Conservation (phyloP, 2,113 vertebrate species). For the Fregetta grallaria region DNA sequence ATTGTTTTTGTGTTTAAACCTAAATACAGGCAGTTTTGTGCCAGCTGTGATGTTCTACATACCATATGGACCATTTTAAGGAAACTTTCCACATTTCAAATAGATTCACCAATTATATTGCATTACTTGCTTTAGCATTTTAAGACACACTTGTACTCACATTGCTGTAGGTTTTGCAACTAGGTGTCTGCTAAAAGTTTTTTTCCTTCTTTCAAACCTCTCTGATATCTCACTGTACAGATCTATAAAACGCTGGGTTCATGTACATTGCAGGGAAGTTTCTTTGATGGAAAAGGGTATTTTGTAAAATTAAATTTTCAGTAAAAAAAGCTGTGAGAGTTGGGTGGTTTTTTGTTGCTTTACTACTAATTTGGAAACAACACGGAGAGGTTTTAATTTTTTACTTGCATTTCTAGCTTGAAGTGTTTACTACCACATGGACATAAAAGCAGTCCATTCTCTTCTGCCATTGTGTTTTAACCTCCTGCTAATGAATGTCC, state of each 20-base stretch:
- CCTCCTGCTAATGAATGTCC: conserved; percentile 54
- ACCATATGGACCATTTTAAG: conserved; percentile 74
- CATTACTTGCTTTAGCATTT: conserved; percentile 72
- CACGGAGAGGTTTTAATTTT: conserved; percentile 33
- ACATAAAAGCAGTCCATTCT: conserved; percentile 31
- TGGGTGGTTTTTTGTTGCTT: conserved; percentile 36
- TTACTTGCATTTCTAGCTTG: background rate
- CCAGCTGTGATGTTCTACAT: conserved; percentile 72
- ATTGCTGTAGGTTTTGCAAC: conserved; percentile 68
- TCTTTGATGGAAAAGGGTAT: conserved; percentile 74
- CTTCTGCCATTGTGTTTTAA: conserved; percentile 6
- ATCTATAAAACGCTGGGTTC: conserved; percentile 46
- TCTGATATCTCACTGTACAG: conserved; percentile 59
- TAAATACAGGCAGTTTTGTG: conserved; percentile 71
- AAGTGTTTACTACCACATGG: background rate
- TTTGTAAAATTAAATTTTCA: conserved; percentile 80
- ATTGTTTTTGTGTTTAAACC: conserved; percentile 69
- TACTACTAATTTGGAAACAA: conserved; percentile 27
- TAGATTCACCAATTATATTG: conserved; percentile 66
- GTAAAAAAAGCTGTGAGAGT: conserved; percentile 74
- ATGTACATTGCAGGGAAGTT: conserved; percentile 59
- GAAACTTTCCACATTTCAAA: conserved; percentile 71
- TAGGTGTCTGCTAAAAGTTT: conserved; percentile 68
- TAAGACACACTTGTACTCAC: conserved; percentile 70
- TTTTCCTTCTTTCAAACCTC: conserved; percentile 60